Conservation (phyloP, 2,888 invertebrate species). For the Leptarthrus brevirostris region DNA sequence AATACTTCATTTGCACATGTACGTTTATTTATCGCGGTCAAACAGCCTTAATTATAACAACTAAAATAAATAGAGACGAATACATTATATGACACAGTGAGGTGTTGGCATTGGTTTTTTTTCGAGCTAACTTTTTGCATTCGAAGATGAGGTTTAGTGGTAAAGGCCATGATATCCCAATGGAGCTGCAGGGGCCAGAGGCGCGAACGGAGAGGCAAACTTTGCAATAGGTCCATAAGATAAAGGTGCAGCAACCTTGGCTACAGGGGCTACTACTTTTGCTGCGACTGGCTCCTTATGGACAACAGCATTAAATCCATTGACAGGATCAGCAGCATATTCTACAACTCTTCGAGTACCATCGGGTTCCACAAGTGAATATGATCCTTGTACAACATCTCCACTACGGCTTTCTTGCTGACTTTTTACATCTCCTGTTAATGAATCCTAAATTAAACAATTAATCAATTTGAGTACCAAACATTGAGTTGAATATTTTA, state of each 20-base stretch:
- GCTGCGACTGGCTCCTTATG: slow-evolving; percentile 68
- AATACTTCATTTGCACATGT: slow-evolving; percentile 58
- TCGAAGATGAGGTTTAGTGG: slow-evolving; percentile 49
- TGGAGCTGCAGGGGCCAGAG: slow-evolving; percentile 53
- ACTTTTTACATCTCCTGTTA: slow-evolving; percentile 71
- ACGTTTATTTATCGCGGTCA: slow-evolving; percentile 65
- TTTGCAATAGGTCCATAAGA: slow-evolving; percentile 59
- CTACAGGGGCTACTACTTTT: slow-evolving; percentile 64
- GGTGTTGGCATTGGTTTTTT: slow-evolving; percentile 36
- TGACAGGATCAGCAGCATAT: slow-evolving; percentile 71
- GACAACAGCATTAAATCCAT: slow-evolving; percentile 72
- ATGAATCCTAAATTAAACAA: slow-evolving; percentile 62
- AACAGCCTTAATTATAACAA: slow-evolving; percentile 64
- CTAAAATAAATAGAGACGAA: slow-evolving; percentile 50
- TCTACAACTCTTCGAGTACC: slow-evolving; percentile 71
- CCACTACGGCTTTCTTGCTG: slow-evolving; percentile 70
- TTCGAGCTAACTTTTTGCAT: slow-evolving; percentile 22
- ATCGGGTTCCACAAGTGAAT: slow-evolving; percentile 70
- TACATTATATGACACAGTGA: slow-evolving; percentile 43
- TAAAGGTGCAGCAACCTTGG: slow-evolving; percentile 59
- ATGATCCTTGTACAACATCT: slow-evolving; percentile 70
- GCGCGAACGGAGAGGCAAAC: slow-evolving; percentile 56
- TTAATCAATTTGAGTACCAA: no score
- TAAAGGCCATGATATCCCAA: slow-evolving; percentile 41
- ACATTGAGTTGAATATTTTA: no score